These are phyloP conservation scores for Parotocinclus haroldoi DNA, from an alignment of 2,797 vertebrate genomes.

Conservation along the genomic window DNA sequence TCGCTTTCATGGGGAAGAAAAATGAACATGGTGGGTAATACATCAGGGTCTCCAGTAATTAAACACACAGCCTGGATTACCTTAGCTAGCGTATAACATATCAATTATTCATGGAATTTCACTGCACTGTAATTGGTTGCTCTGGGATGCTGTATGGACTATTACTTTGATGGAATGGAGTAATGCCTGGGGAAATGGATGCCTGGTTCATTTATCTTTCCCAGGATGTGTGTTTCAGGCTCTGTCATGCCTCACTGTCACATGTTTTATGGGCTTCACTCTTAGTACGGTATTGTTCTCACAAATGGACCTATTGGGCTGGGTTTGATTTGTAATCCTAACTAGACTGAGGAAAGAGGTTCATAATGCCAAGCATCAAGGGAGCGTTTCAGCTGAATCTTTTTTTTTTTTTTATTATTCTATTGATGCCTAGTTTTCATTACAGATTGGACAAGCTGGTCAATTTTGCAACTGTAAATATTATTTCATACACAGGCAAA, in stretches of 20 bases:
- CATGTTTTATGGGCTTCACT: background rate
- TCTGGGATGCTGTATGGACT: slow-evolving; percentile 23
- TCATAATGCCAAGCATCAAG: slow-evolving; percentile 3
- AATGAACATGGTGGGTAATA: slow-evolving; percentile 21
- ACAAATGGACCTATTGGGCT: slow-evolving; percentile 2
- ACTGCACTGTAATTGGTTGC: slow-evolving; percentile 34
- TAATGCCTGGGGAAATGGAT: slow-evolving; percentile 5
- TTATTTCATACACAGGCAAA: too few species aligned
- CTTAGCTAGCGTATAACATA: slow-evolving; percentile 16
- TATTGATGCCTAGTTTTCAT: background rate
- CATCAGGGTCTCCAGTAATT: slow-evolving; percentile 36
- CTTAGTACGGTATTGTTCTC: background rate
- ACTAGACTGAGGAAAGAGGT: background rate
- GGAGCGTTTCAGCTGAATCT: background rate
- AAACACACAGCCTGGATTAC: slow-evolving; percentile 31
- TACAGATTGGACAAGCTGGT: too few species aligned
- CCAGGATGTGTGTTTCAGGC: background rate
- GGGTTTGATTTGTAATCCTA: background rate
- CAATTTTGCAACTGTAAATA: too few species aligned
- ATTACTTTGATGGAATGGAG: slow-evolving; percentile 29
- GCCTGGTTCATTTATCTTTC: slow-evolving; percentile 17
- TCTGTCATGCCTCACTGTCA: background rate
- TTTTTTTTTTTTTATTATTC: background rate
- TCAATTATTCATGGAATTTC: slow-evolving; percentile 43
- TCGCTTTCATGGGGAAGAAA: slow-evolving; percentile 12